Base-by-base conservation (phyloP, 2,797 vertebrate genomes). In the Paratrypauchen microcephalus region DNA sequence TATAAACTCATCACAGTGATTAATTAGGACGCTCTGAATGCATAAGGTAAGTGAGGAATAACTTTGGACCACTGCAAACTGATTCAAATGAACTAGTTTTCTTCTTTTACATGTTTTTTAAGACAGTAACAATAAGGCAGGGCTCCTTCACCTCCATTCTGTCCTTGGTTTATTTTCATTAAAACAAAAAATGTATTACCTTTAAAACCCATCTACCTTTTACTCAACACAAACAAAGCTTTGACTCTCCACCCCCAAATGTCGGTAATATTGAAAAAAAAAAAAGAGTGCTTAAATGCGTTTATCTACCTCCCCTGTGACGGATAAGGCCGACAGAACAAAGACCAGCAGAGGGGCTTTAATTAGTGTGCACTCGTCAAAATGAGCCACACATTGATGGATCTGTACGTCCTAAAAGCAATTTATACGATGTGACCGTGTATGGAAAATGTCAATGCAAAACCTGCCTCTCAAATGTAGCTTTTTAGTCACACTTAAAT, bases 281-380 rank as follows among this genome's bases (percentile, higher is more conserved):
- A 70, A 23, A 11, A 70, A 77, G 32, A 36, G 32, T 70, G 41
- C 41, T 45, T 83, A 81, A 86, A 90, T 89, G 78, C 66, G 71
- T 81, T 83, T 59, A 79, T 91, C 75, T 81, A 18, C 28, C 28
- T 85, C 82, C 77, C 24, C 0, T 39, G 71, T 70, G 82, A 79
- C 59, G 72, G 69, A 82, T 74, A 82, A 74, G 60, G 69, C 47
- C 72, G 81, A 74, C 66, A 72, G 66, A 73, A 79, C 65, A 81
- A 73, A 23, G 16, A 58, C 65, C 73, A 58, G 28, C 68, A 80
- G 78, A 69, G 58, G 52, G 68, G 75, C 83, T 91, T 85, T 88
- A 90, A 91, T 90, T 89, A 88, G 73, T 79, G 74, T 81, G 74
- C 66, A 84, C 85, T 85, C 81, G 77, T 88, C 76, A 83, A 86